Evolutionary conservation across 2,797 vertebrate species (phyloP).

Genomic region (Discoglossus pictus): DNA sequence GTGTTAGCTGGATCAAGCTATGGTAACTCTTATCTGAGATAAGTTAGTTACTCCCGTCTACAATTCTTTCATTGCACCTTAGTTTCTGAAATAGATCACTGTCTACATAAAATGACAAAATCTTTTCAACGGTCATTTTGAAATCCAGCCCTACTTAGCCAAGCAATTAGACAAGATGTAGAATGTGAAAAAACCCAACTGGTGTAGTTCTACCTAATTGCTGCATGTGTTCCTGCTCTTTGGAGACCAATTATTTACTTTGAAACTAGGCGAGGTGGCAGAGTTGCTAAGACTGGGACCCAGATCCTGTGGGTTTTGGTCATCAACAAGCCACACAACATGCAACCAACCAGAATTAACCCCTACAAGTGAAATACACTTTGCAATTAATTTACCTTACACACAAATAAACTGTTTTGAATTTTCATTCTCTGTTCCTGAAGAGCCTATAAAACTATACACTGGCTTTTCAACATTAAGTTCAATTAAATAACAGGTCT

Average conservation of each 20-base stretch:
- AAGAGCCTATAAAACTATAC: no score
- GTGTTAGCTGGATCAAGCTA: no score
- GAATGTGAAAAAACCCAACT: slow-evolving; percentile 53
- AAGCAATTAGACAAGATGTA: slow-evolving; percentile 47
- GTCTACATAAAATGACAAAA: slow-evolving; percentile 36
- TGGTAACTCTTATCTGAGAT: no score
- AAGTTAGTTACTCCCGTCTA: no score
- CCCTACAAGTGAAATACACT: no score
- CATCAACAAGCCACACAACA: slow-evolving; percentile 15
- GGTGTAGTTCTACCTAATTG: slow-evolving; percentile 50
- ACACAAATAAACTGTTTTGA: no score
- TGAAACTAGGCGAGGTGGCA: slow-evolving; percentile 41
- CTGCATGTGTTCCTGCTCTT: slow-evolving; percentile 49
- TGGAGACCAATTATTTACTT: slow-evolving; percentile 63
- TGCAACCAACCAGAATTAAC: slow-evolving; percentile 17
- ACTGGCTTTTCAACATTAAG: no score
- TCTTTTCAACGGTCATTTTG: slow-evolving; percentile 15
- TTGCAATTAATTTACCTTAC: no score
- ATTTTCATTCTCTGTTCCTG: no score
- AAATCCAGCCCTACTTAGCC: slow-evolving; percentile 41
- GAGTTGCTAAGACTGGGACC: slow-evolving; percentile 59
- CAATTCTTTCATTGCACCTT: no score
- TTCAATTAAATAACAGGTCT: no score
- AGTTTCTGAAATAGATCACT: background rate
- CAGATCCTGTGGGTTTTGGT: slow-evolving; percentile 25